A percentile compares a stretch with the other conserved stretches of the same genome.
These are phyloP conservation scores for Gibbula magus DNA, from an alignment of 2,888 invertebrate species.

Conservation along the genomic window DNA sequence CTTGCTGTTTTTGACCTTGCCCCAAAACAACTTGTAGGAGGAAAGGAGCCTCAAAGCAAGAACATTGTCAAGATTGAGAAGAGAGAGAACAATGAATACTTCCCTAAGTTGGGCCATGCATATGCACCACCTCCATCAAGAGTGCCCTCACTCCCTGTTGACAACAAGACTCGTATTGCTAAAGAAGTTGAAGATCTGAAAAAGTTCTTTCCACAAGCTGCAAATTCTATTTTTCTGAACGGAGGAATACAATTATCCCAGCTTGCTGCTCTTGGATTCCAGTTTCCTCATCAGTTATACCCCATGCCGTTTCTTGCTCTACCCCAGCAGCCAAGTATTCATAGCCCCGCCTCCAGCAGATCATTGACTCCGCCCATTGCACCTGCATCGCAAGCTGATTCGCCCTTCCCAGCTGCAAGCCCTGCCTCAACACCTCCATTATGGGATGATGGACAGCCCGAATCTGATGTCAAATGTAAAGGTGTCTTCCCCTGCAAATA, in stretches of 20 bases:
- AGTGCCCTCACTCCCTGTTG: not conserved
- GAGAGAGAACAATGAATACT: conserved; percentile 59
- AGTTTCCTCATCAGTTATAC: not conserved
- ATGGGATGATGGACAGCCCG: conserved; percentile 13
- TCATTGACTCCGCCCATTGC: not conserved
- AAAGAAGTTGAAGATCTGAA: conserved; percentile 9
- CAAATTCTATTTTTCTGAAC: not conserved
- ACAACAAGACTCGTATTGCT: not conserved
- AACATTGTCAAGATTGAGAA: conserved; percentile 27
- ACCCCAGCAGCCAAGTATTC: conserved; percentile 31
- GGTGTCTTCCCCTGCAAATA: conserved; percentile 83
- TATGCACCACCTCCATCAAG: conserved; percentile 38
- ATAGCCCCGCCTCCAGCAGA: conserved; percentile 33
- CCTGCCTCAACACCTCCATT: not conserved
- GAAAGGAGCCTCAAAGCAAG: conserved; percentile 17
- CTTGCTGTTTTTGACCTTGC: conserved; percentile 84
- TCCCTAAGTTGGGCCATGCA: conserved; percentile 55
- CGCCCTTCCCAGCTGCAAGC: not conserved
- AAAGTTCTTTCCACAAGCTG: not conserved
- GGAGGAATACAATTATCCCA: not conserved
- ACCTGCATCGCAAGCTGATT: not conserved
- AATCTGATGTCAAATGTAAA: not conserved
- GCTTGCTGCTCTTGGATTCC: not conserved
- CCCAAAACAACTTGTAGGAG: conserved; percentile 75
- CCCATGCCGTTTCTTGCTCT: not conserved